These are phyloP conservation scores for Xylota sylvarum DNA, from an alignment of 2,888 invertebrate species.

Conservation along the genomic window DNA sequence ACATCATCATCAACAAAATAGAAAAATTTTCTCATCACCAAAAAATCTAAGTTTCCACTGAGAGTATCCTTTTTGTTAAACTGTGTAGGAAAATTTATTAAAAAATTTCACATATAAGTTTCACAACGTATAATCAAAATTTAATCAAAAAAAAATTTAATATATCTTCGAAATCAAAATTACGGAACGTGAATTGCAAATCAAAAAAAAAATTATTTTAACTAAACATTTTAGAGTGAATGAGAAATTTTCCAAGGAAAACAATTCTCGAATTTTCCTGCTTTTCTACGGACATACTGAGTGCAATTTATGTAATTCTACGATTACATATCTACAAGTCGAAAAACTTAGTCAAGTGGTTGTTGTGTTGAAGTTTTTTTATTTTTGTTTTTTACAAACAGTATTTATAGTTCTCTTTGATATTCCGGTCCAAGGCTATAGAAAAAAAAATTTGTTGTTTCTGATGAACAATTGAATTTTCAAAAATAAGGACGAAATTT, in stretches of 20 bases:
- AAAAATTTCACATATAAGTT: conserved; percentile 51
- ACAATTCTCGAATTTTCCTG: conserved; percentile 15
- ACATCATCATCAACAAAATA: conserved; percentile 79
- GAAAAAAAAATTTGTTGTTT: conserved; percentile 36
- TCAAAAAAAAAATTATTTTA: conserved; percentile 62
- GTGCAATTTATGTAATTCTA: conserved; percentile 66
- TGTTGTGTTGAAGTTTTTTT: conserved; percentile 29
- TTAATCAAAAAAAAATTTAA: conserved; percentile 78
- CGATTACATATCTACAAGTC: conserved; percentile 36
- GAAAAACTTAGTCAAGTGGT: conserved; percentile 38
- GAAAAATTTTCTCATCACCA: conserved; percentile 74
- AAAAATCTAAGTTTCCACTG: conserved; percentile 60
- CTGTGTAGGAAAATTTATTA: conserved; percentile 57
- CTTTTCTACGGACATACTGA: conserved; percentile 50
- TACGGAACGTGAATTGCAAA: conserved; percentile 50
- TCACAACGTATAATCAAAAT: conserved; percentile 74
- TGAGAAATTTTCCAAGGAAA: background rate
- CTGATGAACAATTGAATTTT: conserved; percentile 40
- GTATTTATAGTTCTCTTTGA: conserved; percentile 32
- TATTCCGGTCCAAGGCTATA: conserved; percentile 67
- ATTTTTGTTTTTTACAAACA: conserved; percentile 24
- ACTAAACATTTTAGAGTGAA: conserved; percentile 67
- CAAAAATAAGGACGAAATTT: conserved; percentile 21
- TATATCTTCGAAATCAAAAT: conserved; percentile 50
- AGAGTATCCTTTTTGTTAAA: conserved; percentile 55